phyloP scores from a whole-genome alignment of 2,113 vertebrate genomes.

The Antigone vipio region DNA sequence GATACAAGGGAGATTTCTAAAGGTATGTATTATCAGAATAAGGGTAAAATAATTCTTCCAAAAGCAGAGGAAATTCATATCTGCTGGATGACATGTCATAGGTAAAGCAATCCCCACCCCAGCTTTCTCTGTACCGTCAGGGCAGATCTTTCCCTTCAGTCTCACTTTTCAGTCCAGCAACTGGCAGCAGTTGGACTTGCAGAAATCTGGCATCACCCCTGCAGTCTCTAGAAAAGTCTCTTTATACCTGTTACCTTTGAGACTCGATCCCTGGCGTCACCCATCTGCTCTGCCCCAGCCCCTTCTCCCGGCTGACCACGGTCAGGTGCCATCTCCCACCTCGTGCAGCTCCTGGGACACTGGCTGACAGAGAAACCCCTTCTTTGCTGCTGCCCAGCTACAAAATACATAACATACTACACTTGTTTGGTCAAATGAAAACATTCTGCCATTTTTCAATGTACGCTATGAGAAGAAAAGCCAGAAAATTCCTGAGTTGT shows the following conservation, averaged over 20 bases:
- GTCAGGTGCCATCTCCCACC: neutral
- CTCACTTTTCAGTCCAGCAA: neutral
- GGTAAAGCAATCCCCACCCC: neutral
- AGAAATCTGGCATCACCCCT: neutral
- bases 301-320: neutral
- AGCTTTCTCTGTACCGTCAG: neutral
- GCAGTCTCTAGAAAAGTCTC: neutral
- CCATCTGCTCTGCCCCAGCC: neutral
- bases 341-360: neutral
- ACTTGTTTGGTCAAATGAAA: neutral
- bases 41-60: neutral
- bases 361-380: neutral
- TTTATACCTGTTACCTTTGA: neutral
- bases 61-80: neutral
- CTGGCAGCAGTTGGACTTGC: neutral
- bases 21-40: neutral
- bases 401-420: neutral
- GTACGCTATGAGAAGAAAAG: neutral
- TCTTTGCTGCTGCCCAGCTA: neutral
- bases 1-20: neutral
- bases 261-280: neutral
- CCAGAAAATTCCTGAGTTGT: neutral
- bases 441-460: neutral
- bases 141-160: neutral
- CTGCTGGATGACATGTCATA: neutral